Conservation (phyloP, 2,888 invertebrate genomes). For the Sarcophaga caerulescens region DNA sequence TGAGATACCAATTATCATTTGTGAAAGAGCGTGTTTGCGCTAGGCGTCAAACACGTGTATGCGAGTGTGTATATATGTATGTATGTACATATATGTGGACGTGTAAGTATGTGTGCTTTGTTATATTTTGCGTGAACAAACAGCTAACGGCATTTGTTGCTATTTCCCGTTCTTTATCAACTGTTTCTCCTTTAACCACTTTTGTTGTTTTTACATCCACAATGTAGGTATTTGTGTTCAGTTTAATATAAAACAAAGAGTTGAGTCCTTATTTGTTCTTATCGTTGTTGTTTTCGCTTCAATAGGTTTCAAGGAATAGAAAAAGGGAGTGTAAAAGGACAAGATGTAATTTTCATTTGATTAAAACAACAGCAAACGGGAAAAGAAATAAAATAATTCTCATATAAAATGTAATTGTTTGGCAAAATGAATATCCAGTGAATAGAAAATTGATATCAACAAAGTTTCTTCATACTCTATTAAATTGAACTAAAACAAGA, state of each 20-base stretch:
- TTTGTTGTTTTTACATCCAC: constrained; percentile 27
- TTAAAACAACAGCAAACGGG: not conserved
- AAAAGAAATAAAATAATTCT: not conserved
- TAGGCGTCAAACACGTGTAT: too few species aligned
- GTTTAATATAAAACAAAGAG: constrained; percentile 35
- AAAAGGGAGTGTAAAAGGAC: constrained; percentile 57
- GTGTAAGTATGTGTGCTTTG: not conserved
- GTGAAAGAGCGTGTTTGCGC: too few species aligned
- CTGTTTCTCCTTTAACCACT: constrained; percentile 25
- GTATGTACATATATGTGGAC: too few species aligned
- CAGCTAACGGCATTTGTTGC: constrained; percentile 54
- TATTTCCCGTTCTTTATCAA: constrained; percentile 55
- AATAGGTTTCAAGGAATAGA: constrained; percentile 17
- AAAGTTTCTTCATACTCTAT: constrained; percentile 5
- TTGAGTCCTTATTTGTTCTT: not conserved
- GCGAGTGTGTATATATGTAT: constrained; percentile 11
- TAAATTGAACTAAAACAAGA: not conserved
- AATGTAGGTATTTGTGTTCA: not conserved
- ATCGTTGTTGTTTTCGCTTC: constrained; percentile 28
- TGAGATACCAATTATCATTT: too few species aligned
- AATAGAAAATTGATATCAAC: not conserved
- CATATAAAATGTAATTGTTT: constrained; percentile 27
- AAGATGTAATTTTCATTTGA: constrained; percentile 41
- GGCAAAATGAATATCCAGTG: constrained; percentile 19
- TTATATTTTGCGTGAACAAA: constrained; percentile 25